Conservation (phyloP, 2,797 vertebrate genomes). For the Eidolon dupreanum region DNA sequence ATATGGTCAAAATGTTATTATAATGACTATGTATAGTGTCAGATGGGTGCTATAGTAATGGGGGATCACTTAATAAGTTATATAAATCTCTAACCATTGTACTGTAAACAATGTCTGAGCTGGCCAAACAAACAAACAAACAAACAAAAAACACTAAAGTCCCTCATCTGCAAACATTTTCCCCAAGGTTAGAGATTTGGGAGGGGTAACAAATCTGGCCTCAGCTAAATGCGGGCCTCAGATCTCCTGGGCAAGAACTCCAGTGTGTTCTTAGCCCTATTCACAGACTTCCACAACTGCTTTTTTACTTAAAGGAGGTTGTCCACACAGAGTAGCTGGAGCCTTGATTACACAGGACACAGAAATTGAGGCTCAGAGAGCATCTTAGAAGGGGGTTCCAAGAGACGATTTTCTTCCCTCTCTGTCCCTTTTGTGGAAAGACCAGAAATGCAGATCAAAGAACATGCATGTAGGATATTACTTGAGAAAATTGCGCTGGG, state of each 20-base stretch:
- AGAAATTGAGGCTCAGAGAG: conserved; percentile 41
- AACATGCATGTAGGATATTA: conserved; percentile 41
- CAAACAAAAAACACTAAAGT: too few species aligned
- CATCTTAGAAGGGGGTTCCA: conserved; percentile 43
- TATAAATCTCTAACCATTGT: too few species aligned
- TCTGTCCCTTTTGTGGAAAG: conserved; percentile 56
- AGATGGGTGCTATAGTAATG: too few species aligned
- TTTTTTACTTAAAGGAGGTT: not conserved
- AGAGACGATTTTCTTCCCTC: not conserved
- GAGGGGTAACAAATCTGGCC: not conserved
- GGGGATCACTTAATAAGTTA: too few species aligned
- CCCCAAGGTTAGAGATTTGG: not conserved
- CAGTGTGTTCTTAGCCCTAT: not conserved
- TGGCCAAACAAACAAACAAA: too few species aligned
- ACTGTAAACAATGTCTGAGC: not conserved
- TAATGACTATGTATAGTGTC: too few species aligned
- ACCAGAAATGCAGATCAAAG: conserved; percentile 73
- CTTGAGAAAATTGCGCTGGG: conserved; percentile 63
- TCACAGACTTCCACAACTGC: not conserved
- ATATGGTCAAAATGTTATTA: too few species aligned
- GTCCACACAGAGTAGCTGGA: not conserved
- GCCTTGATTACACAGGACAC: not conserved
- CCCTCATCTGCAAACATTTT: not conserved
- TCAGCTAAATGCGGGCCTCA: not conserved
- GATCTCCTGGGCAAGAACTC: not conserved